Base-by-base conservation (phyloP, 2,888 invertebrate species). In the Amitus sp. region DNA sequence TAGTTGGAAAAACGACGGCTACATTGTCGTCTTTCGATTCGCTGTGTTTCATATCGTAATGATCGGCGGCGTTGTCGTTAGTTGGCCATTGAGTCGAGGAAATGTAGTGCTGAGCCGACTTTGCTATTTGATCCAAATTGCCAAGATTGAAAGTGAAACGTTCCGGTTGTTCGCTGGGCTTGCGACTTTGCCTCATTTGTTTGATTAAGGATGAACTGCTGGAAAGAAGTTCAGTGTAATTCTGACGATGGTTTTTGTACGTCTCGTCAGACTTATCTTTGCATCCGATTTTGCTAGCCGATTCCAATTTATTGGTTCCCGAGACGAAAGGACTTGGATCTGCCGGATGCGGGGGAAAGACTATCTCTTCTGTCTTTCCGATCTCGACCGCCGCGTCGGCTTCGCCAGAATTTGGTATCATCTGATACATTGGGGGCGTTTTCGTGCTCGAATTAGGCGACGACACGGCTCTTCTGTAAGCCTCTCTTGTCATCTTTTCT, bases 361-460 rank as follows among this genome's bases (percentile, higher is more conserved):
- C 45, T 12, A 63, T 65, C 42, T 62, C 56, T 37, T 57, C 47
- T 6, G 65, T 62, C 37, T 51, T 61, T 0, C 63, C 67, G 10
- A 63, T 12, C 30, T 67, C 61, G 0, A 62, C 47, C 9, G 62
- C 43, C 1, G 57, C 12, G 43, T 65, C 65, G 0, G 66, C 63
- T n/a, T 55, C 69, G 0, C 42, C 5, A 7, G 56, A 43, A 27
- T 80, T 82, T 0, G 80, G 82, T 18, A 89, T 82, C 42, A 89
- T 84, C 74, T 87, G 85, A 0, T 87, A 85, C 61, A 90, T n/a
- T n/a, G n/a, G 82, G 1, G 91, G 90, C 40, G 87, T 86, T 75
- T 86, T 87, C 1, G 89, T 90, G 70, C 87, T 90, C 0, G 90
- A 77, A n/a, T n/a, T n/a, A n/a, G n/a, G n/a, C n/a, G n/a, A n/a